Evolutionary conservation across 2,113 vertebrate genomes (phyloP).

Genomic region (Todiramphus chloris): DNA sequence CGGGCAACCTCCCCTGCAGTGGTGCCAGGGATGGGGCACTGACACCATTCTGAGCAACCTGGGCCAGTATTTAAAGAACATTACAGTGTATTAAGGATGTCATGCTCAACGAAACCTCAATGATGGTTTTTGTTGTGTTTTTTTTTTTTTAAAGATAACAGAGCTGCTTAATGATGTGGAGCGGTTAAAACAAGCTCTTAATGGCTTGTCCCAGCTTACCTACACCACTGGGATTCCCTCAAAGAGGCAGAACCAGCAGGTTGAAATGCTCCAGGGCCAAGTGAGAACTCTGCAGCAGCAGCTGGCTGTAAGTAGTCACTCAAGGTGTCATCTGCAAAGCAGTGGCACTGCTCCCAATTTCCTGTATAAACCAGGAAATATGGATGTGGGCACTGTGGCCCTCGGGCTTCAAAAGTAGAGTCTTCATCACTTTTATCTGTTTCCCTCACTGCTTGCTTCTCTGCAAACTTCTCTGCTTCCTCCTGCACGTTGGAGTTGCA

Average conservation of each 20-base stretch:
- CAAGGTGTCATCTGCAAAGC: neutral
- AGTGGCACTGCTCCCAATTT: neutral
- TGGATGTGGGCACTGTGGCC: neutral
- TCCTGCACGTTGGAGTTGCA: neutral
- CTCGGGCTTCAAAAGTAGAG: neutral
- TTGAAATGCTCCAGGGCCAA: conserved; percentile 88
- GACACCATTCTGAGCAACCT: neutral
- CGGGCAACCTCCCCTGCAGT: neutral
- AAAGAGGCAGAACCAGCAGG: conserved; percentile 87
- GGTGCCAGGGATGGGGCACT: neutral
- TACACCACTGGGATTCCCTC: conserved; percentile 82
- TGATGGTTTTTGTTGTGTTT: neutral
- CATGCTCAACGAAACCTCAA: too few species aligned
- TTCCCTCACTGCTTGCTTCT: neutral
- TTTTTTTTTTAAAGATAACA: conserved; percentile 80
- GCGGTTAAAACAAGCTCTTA: conserved; percentile 90
- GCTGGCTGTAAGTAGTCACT: conserved; percentile 86
- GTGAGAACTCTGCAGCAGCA: conserved; percentile 91
- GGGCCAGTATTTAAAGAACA: neutral
- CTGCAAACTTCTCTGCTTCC: neutral
- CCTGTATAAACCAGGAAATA: neutral
- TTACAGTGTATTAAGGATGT: neutral
- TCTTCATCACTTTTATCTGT: rapidly evolving
- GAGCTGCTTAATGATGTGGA: conserved; percentile 93
- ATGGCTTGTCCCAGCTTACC: conserved; percentile 89